Conservation (phyloP, 2,888 invertebrate species). For the Halocaridina rubra region DNA sequence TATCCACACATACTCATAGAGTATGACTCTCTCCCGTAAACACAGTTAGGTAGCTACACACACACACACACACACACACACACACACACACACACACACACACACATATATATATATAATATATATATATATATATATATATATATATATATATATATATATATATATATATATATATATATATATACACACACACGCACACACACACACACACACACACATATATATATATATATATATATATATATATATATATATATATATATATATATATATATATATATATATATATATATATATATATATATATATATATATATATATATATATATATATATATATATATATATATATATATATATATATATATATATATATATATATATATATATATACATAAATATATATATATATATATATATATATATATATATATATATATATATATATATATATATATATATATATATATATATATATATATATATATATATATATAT, state of each 20-base stretch:
- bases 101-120: background rate
- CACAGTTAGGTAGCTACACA: no score
- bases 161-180: conserved; percentile 18
- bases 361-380: conserved; percentile 20
- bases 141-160: conserved; percentile 2
- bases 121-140: conserved; percentile 20
- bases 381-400: background rate
- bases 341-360: background rate
- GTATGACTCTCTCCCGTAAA: no score
- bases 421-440: background rate
- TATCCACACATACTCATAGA: no score
- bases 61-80: no score
- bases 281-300: background rate
- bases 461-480: background rate
- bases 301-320: background rate
- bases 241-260: background rate
- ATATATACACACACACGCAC: background rate
- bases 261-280: background rate
- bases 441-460: background rate
- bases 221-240: background rate
- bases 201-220: background rate
- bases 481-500: background rate
- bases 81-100: background rate
- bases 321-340: conserved; percentile 9
- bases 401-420: background rate